Conservation (phyloP, 1,140 invertebrate species). For the Bombyx mori region ASM3026992v2 NC_085124.1:6524001-6524500, state of each 20-base stretch:
- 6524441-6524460: slow-evolving; percentile 71
- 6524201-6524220: neutral
- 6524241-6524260: too few relatives aligned
- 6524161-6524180: neutral
- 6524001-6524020: slow-evolving; percentile 72
- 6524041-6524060: slow-evolving; percentile 68
- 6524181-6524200: neutral
- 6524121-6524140: too few relatives aligned
- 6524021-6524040: slow-evolving; percentile 74
- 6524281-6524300: slow-evolving; percentile 72
- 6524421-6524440: slow-evolving; percentile 72
- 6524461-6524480: slow-evolving; percentile 16
- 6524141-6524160: neutral
- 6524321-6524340: slow-evolving; percentile 60
- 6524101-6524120: too few relatives aligned
- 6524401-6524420: slow-evolving; percentile 68
- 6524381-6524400: slow-evolving; percentile 37
- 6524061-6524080: slow-evolving; percentile 39
- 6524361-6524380: slow-evolving; percentile 34
- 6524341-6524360: slow-evolving; percentile 67
- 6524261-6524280: slow-evolving; percentile 40
- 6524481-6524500: too few relatives aligned
- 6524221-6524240: too few relatives aligned
- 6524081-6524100: slow-evolving; percentile 14
- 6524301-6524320: slow-evolving; percentile 70